Evolutionary conservation across 2,888 invertebrate genomes (phyloP).

Genomic region (Mythimna ferrago): DNA sequence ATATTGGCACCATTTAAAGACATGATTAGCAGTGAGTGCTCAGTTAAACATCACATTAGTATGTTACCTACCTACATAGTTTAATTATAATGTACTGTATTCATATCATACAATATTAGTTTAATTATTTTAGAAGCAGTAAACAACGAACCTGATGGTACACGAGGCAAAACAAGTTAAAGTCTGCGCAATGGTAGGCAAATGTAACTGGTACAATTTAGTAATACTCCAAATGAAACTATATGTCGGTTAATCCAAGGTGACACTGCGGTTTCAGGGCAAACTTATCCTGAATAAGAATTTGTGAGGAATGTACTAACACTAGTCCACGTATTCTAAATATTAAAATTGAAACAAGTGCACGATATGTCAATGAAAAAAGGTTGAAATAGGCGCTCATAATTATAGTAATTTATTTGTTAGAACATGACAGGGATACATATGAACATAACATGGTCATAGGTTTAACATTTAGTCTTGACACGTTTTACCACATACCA

Average conservation of each 20-base stretch:
- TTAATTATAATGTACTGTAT: conserved; percentile 13
- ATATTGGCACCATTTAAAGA: conserved; percentile 36
- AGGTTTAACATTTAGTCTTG: too few relatives aligned
- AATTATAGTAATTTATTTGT: too few relatives aligned
- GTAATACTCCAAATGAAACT: conserved; percentile 10
- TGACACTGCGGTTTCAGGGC: conserved; percentile 15
- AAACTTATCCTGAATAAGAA: conserved; percentile 26
- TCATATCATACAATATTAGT: conserved; percentile 1
- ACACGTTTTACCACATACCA: too few relatives aligned
- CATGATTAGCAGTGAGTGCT: conserved; percentile 20
- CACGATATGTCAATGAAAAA: neutral
- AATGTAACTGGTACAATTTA: conserved; percentile 15
- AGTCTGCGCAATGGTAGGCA: conserved; percentile 8
- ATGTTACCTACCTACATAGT: neutral
- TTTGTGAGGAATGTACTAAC: neutral
- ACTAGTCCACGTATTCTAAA: neutral
- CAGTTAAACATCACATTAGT: conserved; percentile 35
- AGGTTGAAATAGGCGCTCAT: neutral
- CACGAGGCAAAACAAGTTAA: conserved; percentile 18
- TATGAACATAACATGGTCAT: too few relatives aligned
- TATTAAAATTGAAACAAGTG: neutral
- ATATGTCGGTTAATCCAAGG: conserved; percentile 5
- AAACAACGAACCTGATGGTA: conserved; percentile 1
- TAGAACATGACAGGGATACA: too few relatives aligned
- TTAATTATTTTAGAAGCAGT: conserved; percentile 14